A percentile compares a stretch with the other conserved stretches of the same genome.
Evolutionary conservation across 2,113 vertebrate genomes (phyloP).

Genomic region (Chlamydotis undulata): DNA sequence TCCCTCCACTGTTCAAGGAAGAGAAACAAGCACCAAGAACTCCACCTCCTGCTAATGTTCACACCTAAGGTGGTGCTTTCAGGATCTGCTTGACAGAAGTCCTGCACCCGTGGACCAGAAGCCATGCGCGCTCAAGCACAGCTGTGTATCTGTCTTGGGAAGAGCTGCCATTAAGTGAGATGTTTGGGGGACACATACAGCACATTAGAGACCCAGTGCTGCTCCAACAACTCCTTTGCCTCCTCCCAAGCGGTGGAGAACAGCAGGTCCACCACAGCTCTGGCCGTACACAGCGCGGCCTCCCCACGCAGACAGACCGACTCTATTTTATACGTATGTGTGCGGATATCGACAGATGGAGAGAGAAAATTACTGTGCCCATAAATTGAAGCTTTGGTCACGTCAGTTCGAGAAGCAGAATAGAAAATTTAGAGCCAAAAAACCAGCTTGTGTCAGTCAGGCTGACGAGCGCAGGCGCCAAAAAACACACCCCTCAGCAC

Average conservation of each 20-base stretch:
- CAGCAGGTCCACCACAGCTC: neutral
- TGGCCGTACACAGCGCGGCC: fast-evolving
- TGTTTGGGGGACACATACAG: neutral
- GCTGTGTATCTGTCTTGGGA: neutral
- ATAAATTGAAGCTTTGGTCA: constrained; percentile 52
- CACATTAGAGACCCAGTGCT: neutral
- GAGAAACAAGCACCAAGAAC: neutral
- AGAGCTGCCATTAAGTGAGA: neutral
- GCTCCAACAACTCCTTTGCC: neutral
- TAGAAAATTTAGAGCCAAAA: constrained; percentile 55
- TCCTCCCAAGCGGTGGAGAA: neutral
- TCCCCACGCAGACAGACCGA: fast-evolving
- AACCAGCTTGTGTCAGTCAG: constrained; percentile 49
- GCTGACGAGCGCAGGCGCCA: neutral
- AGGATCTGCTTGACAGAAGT: neutral
- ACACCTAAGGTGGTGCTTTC: neutral
- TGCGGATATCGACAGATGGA: constrained; percentile 39
- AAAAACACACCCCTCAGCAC: constrained; percentile 4
- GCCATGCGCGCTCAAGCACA: fast-evolving
- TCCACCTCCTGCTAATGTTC: neutral
- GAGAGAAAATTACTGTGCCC: constrained; percentile 47
- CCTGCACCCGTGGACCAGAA: neutral
- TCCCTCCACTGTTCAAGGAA: neutral
- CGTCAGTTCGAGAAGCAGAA: constrained; percentile 46
- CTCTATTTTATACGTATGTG: neutral